Evolutionary conservation across 2,888 invertebrate genomes (phyloP).

Genomic region (Lithodes maja): DNA sequence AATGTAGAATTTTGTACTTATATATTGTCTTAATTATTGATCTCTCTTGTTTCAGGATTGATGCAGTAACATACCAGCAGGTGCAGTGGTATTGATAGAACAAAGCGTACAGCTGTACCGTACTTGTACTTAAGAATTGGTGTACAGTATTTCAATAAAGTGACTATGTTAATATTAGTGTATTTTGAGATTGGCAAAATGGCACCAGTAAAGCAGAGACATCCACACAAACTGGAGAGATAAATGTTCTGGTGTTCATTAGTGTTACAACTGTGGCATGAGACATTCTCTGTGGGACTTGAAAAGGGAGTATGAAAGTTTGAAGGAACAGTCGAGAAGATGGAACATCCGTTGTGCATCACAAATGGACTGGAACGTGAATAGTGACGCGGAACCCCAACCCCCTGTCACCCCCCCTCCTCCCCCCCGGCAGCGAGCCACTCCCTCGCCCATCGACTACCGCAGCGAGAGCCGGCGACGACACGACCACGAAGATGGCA

Average conservation of each 20-base stretch:
- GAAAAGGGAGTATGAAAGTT: slow-evolving; percentile 51
- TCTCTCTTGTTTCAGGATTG: neutral
- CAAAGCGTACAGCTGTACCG: no score
- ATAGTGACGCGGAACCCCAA: slow-evolving; percentile 43
- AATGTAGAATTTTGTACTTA: neutral
- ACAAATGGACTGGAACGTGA: slow-evolving; percentile 59
- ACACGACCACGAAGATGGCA: slow-evolving; percentile 49
- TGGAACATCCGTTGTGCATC: slow-evolving; percentile 45
- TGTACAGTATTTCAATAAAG: neutral
- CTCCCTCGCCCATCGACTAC: slow-evolving; percentile 69
- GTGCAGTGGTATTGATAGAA: no score
- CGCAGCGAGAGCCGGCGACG: slow-evolving; percentile 64
- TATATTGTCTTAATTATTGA: neutral
- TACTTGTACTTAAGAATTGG: no score
- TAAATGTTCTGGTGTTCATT: neutral
- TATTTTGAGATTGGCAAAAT: neutral
- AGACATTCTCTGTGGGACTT: slow-evolving; percentile 50
- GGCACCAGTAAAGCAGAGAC: neutral
- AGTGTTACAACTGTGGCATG: slow-evolving; percentile 42
- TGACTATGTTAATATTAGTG: slow-evolving; percentile 2
- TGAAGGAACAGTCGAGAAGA: slow-evolving; percentile 60
- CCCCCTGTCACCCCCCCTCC: slow-evolving; percentile 37
- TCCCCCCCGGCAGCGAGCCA: slow-evolving; percentile 49
- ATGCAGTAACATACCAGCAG: neutral
- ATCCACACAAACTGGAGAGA: slow-evolving; percentile 8